These are phyloP conservation scores for Strix occidentalis DNA, from an alignment of 2,797 vertebrate genomes.

Conservation along the genomic window DNA sequence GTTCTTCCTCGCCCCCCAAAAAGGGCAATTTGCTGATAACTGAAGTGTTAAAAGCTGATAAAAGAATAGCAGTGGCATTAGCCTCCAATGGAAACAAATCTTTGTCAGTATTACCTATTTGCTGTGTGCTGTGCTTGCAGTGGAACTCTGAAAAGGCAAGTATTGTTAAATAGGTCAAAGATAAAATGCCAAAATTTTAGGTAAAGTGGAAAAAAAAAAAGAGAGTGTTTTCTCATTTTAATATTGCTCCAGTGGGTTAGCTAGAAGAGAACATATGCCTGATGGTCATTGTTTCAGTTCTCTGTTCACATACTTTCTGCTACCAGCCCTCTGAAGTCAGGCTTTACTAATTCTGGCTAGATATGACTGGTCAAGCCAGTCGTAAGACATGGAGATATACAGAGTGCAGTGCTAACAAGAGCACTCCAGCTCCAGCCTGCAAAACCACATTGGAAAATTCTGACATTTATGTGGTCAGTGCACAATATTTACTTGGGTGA, in stretches of 20 bases:
- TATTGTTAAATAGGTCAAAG: conserved; percentile 2
- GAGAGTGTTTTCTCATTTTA: background rate
- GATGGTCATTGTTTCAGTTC: background rate
- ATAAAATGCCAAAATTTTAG: background rate
- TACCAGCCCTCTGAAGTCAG: background rate
- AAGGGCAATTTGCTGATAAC: conserved; percentile 1
- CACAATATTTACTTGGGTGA: background rate
- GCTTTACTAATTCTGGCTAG: background rate
- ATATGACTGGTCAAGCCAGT: background rate
- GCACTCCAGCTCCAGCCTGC: background rate
- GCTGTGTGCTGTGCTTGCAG: background rate
- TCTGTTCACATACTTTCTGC: background rate
- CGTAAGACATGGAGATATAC: background rate
- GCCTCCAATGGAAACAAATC: background rate
- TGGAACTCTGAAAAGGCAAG: background rate
- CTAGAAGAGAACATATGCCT: background rate
- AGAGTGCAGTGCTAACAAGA: background rate
- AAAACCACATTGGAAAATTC: background rate
- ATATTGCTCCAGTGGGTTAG: background rate
- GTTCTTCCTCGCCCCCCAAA: background rate
- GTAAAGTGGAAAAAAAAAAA: background rate
- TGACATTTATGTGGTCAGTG: background rate
- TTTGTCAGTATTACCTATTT: background rate
- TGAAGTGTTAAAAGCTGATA: background rate
- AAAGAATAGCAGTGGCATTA: background rate